These are phyloP conservation scores for Casuarius casuarius DNA, from an alignment of 2,113 vertebrate species.

Conservation along the genomic window DNA sequence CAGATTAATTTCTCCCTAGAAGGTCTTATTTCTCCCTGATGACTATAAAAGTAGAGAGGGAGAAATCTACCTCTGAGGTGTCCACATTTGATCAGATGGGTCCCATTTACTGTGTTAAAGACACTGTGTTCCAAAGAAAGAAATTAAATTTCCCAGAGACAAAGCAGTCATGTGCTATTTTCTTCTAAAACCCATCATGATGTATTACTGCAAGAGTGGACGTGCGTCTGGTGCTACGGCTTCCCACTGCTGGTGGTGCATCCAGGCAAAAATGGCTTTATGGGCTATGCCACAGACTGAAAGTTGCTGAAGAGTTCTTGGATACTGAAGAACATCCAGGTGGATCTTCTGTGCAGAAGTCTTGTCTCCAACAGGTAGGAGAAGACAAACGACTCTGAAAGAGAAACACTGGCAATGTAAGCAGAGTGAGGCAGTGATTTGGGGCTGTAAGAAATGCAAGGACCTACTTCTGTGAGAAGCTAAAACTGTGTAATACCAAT, in stretches of 20 bases:
- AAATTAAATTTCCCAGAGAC: background rate
- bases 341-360: background rate
- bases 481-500: background rate
- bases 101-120: background rate
- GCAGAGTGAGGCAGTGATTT: background rate
- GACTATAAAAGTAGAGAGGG: background rate
- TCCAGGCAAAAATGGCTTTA: background rate
- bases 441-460: background rate
- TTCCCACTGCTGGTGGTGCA: background rate
- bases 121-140: background rate
- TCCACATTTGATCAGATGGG: background rate
- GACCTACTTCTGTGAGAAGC: background rate
- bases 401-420: background rate
- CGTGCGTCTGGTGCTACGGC: accelerated
- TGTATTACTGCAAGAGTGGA: background rate
- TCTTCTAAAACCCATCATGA: background rate
- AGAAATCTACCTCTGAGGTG: background rate
- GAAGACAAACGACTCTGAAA: background rate
- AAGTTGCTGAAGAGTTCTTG: background rate
- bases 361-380: background rate
- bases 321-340: background rate
- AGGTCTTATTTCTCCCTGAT: background rate
- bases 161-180: background rate
- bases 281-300: accelerated
- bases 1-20: constrained; percentile 35